Evolutionary conservation across 2,888 invertebrate species (phyloP), one percentile per base, ranked within the genome.

Genomic region (Nomada lathburiana): DNA sequence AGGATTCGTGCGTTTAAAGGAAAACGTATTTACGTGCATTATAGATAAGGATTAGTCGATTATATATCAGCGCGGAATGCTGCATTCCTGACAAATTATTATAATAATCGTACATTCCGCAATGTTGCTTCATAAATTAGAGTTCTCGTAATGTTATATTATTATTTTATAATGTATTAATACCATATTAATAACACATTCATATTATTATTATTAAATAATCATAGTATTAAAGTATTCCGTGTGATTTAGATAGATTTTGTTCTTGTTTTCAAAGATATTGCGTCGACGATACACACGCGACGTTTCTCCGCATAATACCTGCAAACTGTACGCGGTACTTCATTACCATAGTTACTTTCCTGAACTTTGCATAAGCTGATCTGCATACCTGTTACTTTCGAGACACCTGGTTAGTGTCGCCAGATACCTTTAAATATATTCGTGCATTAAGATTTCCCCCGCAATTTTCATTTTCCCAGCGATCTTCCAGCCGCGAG

Each of bases 311-410:
- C 42, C 23, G 50, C 36, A 44, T 52, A 50, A 62, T n/a, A 16
- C 9, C 47, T 23, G 7, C 7, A 10, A 50, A 26, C 2, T 26
- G 2, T 36, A 44, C 4, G 16, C n/a, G 36, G 42, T 18, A 57
- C 29, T 47, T 3, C 36, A 52, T 52, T 59, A 59, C 44, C 52
- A 52, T 52, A 64, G 26, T 50, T 26, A 50, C 16, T 4, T 20
- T 11, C 1, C 13, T 29, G 2, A 71, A 62, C 60, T 75, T 75
- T 60, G 23, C 9, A 18, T n/a, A 29, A 75, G 67, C 26, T n/a
- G 42, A 52, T 65, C 23, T 44, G 52, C 57, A 16, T 60, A 20
- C 18, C 53, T 5, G 44, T 44, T 47, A 55, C 10, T 47, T 36
- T 16, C 64, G 9, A 47, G 13, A 29, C 57, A 57, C 11, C 42